Evolutionary conservation across 2,888 invertebrate genomes (phyloP).

Genomic region (Myopa testacea): DNA sequence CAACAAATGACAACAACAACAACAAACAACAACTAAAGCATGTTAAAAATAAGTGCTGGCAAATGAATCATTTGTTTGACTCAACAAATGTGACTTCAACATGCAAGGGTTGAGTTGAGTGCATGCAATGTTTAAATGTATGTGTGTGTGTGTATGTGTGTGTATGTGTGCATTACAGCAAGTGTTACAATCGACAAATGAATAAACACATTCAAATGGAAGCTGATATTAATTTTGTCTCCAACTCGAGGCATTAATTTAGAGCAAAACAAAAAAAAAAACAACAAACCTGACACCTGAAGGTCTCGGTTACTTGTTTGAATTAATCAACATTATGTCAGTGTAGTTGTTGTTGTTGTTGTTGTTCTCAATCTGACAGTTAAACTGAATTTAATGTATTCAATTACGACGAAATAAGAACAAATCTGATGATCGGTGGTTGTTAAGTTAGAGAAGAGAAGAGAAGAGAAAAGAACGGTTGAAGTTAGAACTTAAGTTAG

Average conservation of each 20-base stretch:
- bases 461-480: background rate
- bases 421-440: too few species aligned
- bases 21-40: too few species aligned
- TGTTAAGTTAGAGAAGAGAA: background rate
- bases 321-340: too few species aligned
- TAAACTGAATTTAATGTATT: background rate
- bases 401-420: too few species aligned
- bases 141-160: background rate
- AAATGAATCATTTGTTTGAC: too few species aligned
- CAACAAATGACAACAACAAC: too few species aligned
- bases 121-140: background rate
- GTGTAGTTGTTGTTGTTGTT: slow-evolving; percentile 8
- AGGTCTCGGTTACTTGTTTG: too few species aligned
- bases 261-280: background rate
- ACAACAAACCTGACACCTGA: too few species aligned
- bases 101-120: background rate
- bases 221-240: background rate
- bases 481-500: background rate
- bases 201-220: background rate
- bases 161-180: background rate
- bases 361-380: background rate
- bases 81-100: too few species aligned
- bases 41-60: too few species aligned
- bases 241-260: background rate
- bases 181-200: background rate